Evolutionary conservation across 2,113 vertebrate genomes (phyloP).

Genomic region (Sarotherodon lohbergeri): DNA sequence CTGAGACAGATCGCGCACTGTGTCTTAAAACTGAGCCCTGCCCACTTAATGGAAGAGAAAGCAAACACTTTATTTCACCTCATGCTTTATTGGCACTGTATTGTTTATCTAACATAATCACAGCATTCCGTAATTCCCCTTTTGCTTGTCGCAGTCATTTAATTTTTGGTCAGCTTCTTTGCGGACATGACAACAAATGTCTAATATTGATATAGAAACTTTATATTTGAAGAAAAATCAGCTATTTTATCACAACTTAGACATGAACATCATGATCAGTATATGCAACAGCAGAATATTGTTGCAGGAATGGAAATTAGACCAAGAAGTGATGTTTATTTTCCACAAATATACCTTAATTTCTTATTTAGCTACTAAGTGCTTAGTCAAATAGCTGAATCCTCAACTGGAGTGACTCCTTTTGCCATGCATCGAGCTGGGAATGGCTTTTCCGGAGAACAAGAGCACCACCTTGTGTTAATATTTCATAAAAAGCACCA

Average conservation of each 20-base stretch:
- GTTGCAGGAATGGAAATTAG: not conserved
- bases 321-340: not conserved
- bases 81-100: not conserved
- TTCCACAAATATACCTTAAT: not conserved
- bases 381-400: not conserved
- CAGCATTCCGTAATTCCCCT: not conserved
- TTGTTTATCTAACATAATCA: not conserved
- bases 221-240: not conserved
- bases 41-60: slow-evolving; percentile 11
- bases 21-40: slow-evolving; percentile 25
- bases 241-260: not conserved
- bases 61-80: slow-evolving; percentile 11
- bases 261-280: not conserved
- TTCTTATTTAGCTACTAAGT: not conserved
- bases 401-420: not conserved
- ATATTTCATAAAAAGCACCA: slow-evolving; percentile 8
- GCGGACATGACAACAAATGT: not conserved
- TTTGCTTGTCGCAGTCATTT: not conserved
- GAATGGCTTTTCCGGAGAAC: slow-evolving; percentile 29
- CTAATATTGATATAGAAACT: not conserved
- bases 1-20: slow-evolving; percentile 22
- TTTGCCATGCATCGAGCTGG: not conserved
- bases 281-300: not conserved
- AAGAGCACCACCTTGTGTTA: slow-evolving; percentile 68
- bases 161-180: not conserved